These are phyloP conservation scores for Ethmia dodecea DNA, from an alignment of 2,888 invertebrate species.

Conservation along the genomic window DNA sequence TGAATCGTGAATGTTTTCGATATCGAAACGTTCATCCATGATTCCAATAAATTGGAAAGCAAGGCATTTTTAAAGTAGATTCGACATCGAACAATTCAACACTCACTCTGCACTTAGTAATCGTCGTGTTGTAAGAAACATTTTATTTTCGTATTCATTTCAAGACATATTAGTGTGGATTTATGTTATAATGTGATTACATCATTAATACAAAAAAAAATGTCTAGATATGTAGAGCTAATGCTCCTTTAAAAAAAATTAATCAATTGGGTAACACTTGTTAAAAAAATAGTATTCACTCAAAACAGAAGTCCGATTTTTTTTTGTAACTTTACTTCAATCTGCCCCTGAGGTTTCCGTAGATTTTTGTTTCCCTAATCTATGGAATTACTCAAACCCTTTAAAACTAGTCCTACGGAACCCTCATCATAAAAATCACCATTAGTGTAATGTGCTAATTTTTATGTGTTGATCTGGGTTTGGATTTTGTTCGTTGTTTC, in stretches of 20 bases:
- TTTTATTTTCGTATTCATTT: conserved; percentile 71
- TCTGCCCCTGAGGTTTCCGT: conserved; percentile 57
- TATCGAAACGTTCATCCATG: too few relatives aligned
- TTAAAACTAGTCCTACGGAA: too few relatives aligned
- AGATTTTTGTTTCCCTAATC: too few relatives aligned
- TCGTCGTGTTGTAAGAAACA: conserved; percentile 73
- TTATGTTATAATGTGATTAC: conserved; percentile 65
- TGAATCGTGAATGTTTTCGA: too few relatives aligned
- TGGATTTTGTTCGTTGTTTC: conserved; percentile 75
- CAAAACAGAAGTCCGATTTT: conserved; percentile 46
- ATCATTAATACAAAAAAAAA: background rate
- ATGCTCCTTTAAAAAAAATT: too few relatives aligned
- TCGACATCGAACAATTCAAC: conserved; percentile 54
- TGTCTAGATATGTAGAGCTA: too few relatives aligned
- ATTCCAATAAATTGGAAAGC: too few relatives aligned
- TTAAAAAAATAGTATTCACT: conserved; percentile 23
- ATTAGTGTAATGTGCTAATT: conserved; percentile 76
- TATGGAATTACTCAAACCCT: too few relatives aligned
- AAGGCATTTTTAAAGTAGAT: conserved; percentile 46
- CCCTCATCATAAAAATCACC: conserved; percentile 56
- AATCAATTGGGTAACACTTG: too few relatives aligned
- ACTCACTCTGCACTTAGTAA: conserved; percentile 76
- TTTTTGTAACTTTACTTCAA: conserved; percentile 1
- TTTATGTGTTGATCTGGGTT: conserved; percentile 71
- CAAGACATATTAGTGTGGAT: conserved; percentile 73